phyloP scores from a whole-genome alignment of 2,888 invertebrate species.

The Mantis religiosa region DNA sequence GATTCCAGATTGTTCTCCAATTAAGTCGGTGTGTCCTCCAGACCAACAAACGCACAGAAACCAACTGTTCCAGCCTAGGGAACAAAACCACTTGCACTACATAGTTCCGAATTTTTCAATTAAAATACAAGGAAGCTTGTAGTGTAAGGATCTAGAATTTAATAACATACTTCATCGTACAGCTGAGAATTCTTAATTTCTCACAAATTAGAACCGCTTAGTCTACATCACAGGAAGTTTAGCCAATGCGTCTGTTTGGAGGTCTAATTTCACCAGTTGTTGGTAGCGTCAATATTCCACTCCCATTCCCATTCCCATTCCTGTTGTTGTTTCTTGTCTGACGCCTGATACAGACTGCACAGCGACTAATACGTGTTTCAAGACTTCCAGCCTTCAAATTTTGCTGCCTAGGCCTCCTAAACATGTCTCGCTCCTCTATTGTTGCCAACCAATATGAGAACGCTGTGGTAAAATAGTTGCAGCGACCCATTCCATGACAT shows the following conservation, averaged over 20 bases:
- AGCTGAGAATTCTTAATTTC: background rate
- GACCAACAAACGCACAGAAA: too few species aligned
- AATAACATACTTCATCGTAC: background rate
- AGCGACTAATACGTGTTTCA: conserved; percentile 82
- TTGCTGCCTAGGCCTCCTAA: conserved; percentile 75
- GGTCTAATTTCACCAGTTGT: background rate
- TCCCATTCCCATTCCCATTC: background rate
- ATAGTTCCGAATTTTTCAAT: background rate
- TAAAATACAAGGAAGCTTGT: background rate
- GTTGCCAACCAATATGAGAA: conserved; percentile 95
- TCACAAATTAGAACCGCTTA: background rate
- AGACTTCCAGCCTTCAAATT: conserved; percentile 84
- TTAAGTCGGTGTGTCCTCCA: too few species aligned
- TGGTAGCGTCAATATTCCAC: background rate
- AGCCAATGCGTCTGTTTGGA: background rate
- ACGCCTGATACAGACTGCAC: conserved; percentile 60
- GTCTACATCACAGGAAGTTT: background rate
- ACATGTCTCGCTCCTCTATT: conserved; percentile 78
- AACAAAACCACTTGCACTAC: too few species aligned
- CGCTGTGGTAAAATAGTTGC: conserved; percentile 91
- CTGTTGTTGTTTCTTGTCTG: conserved; percentile 12
- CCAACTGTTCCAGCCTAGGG: too few species aligned
- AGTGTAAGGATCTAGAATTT: background rate
- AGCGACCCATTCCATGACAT: conserved; percentile 89
- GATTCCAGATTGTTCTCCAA: too few species aligned